Conservation (phyloP, 2,797 vertebrate species). For the Heterohyrax brucei region DNA sequence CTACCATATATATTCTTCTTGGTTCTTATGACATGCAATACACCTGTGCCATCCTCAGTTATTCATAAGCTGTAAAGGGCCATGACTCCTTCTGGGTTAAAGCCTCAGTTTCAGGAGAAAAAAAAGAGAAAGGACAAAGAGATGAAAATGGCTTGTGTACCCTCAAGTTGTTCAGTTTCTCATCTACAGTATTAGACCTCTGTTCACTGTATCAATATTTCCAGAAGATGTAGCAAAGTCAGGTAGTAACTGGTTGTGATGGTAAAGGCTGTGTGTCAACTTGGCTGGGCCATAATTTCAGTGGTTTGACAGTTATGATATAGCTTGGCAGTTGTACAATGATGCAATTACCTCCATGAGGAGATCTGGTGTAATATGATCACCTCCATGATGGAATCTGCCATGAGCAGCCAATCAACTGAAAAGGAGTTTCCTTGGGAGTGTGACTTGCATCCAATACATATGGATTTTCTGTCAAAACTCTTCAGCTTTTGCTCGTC, state of each 20-base stretch:
- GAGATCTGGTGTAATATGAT: too few species aligned
- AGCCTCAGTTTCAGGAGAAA: constrained; percentile 24
- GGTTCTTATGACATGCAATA: constrained; percentile 28
- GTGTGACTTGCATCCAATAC: too few species aligned
- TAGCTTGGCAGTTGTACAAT: too few species aligned
- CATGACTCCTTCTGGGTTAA: constrained; percentile 33
- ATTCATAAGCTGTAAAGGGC: neutral
- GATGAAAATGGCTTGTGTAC: neutral
- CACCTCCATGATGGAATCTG: too few species aligned
- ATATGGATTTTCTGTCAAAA: too few species aligned
- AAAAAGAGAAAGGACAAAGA: neutral
- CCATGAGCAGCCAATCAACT: too few species aligned
- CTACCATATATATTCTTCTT: neutral
- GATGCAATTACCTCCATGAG: too few species aligned
- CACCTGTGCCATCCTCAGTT: neutral
- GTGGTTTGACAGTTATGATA: too few species aligned
- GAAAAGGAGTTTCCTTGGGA: too few species aligned
- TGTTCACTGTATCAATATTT: neutral
- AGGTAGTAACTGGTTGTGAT: neutral
- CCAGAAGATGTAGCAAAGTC: neutral
- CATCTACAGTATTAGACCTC: neutral
- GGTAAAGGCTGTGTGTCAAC: too few species aligned
- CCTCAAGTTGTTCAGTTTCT: neutral
- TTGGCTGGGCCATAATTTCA: too few species aligned
- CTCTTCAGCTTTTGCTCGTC: too few species aligned